Conservation (phyloP, 2,797 vertebrate species). For the Mus caroli region DNA sequence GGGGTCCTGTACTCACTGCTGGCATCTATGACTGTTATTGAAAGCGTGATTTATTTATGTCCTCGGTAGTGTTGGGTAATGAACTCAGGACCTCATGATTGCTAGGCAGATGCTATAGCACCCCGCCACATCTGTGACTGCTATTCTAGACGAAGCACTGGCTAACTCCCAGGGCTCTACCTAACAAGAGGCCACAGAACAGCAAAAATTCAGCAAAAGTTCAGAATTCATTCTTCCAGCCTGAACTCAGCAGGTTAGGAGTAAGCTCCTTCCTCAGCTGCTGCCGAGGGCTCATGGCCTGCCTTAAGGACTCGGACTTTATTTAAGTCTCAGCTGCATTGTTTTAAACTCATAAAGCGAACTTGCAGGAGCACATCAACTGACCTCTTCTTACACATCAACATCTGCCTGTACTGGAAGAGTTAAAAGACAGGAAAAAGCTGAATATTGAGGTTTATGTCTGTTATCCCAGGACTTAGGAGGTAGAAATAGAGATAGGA, state of each 20-base stretch:
- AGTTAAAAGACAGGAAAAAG: not conserved
- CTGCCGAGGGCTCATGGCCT: not conserved
- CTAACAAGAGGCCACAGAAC: not conserved
- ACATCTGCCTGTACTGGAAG: not conserved
- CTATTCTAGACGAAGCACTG: conserved; percentile 15
- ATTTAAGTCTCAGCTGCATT: not conserved
- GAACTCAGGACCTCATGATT: not conserved
- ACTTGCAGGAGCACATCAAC: not conserved
- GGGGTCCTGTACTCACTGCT: not conserved
- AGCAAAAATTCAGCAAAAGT: not conserved
- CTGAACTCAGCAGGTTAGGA: not conserved
- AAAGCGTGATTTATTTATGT: not conserved
- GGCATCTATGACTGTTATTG: conserved; percentile 18
- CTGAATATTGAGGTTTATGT: not conserved
- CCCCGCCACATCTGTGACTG: not conserved
- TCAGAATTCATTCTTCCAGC: not conserved
- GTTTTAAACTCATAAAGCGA: not conserved
- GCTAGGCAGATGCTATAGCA: not conserved
- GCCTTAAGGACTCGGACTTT: not conserved
- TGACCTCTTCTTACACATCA: not conserved
- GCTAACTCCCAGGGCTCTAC: not conserved
- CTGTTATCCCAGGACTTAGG: not conserved
- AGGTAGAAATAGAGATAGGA: not conserved
- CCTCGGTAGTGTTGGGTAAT: not conserved
- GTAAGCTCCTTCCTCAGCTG: accelerated